Percentiles rank a stretch among this genome's conserved stretches.
These are phyloP conservation scores for Keiferia lycopersicella DNA, from an alignment of 2,888 invertebrate genomes.

Conservation along the genomic window DNA sequence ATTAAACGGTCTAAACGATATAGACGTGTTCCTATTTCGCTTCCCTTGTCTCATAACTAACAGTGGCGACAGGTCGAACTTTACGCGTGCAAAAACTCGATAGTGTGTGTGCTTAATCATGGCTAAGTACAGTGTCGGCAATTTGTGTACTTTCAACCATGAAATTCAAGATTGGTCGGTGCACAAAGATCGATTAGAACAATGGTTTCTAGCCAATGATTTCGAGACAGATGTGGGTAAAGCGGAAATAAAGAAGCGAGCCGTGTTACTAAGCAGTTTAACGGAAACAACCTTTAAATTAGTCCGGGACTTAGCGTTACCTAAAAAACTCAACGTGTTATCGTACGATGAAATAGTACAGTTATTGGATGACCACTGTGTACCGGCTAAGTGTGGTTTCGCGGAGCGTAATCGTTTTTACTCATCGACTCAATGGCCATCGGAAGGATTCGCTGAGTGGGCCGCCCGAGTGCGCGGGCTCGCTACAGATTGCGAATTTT, in stretches of 20 bases:
- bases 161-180: constrained; percentile 19
- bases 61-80: background rate
- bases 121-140: constrained; percentile 8
- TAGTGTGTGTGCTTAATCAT: background rate
- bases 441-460: background rate
- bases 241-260: constrained; percentile 1
- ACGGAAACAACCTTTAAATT: constrained; percentile 14
- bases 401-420: constrained; percentile 21
- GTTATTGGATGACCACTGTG: constrained; percentile 7
- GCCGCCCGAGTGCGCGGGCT: constrained; percentile 18
- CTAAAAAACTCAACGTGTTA: constrained; percentile 10
- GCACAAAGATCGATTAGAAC: constrained; percentile 13
- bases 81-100: background rate
- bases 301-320: constrained; percentile 16
- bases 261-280: constrained; percentile 19
- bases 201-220: constrained; percentile 20
- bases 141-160: constrained; percentile 15
- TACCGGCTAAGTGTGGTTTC: constrained; percentile 15
- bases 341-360: constrained; percentile 8
- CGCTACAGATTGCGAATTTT: background rate
- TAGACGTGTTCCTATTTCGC: background rate
- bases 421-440: constrained; percentile 10
- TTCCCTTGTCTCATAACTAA: background rate
- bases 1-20: background rate
- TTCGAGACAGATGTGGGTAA: constrained; percentile 8